Percentiles rank a stretch among this genome's conserved stretches.
Conservation (phyloP, 1,140 invertebrate species). For the Drosophila sp. region DNA sequence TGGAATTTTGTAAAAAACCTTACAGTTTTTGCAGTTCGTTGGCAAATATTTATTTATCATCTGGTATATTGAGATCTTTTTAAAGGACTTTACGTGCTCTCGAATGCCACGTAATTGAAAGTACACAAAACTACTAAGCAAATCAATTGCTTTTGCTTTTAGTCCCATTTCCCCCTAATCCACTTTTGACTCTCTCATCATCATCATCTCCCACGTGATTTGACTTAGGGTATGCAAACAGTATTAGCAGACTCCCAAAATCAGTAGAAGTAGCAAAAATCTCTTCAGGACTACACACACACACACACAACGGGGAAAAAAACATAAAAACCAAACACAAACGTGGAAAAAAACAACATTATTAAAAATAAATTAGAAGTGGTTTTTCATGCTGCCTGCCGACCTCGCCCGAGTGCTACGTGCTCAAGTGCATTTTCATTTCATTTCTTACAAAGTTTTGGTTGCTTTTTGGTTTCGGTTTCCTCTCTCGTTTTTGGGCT, state of each 20-base stretch:
- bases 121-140: slow-evolving; percentile 67
- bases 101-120: slow-evolving; percentile 61
- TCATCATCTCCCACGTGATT: slow-evolving; percentile 19
- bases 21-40: neutral
- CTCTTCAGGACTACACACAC: slow-evolving; percentile 21
- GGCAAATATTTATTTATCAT: slow-evolving; percentile 56
- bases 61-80: slow-evolving; percentile 44
- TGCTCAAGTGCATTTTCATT: slow-evolving; percentile 74
- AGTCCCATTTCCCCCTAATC: slow-evolving; percentile 14
- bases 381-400: slow-evolving; percentile 47
- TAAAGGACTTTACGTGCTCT: slow-evolving; percentile 13
- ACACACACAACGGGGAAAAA: neutral
- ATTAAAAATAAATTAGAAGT: slow-evolving; percentile 80
- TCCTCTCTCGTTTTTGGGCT: neutral
- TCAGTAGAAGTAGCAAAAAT: neutral
- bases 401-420: slow-evolving; percentile 38
- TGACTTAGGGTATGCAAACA: slow-evolving; percentile 23
- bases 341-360: slow-evolving; percentile 46
- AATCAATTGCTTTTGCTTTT: slow-evolving; percentile 46
- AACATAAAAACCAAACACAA: neutral
- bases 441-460: slow-evolving; percentile 37
- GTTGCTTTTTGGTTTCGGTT: slow-evolving; percentile 16
- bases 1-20: neutral
- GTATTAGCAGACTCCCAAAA: slow-evolving; percentile 55
- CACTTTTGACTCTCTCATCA: neutral